Evolutionary conservation across 2,888 invertebrate genomes (phyloP), one percentile per base, ranked within the genome.

Genomic region (Scaeva pyrastri): DNA sequence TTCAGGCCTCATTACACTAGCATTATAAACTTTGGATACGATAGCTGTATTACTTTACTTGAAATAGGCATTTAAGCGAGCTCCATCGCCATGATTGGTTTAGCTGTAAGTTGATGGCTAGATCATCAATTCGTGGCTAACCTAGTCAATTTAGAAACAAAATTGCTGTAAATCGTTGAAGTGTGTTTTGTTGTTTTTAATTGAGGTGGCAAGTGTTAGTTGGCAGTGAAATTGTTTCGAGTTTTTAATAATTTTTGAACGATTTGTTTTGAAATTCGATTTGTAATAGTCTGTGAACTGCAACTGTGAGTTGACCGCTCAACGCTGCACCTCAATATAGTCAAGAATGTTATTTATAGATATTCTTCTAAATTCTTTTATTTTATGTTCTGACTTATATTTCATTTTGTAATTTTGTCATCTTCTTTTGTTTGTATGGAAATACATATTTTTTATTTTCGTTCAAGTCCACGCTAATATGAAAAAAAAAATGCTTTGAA

Each of bases 31-130:
- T 52, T 58, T 68, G 45, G 23, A 26, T 26, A 62, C 36, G 58
- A 55, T 41, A 70, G 55, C 55, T 70, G 26, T 48, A 66, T 48
- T 48, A 1, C 66, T 52, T 48, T 48, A 1, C 66, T 52, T 78
- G 45, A 36, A 72, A 58, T 82, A 72, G 45, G 31, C 70, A 48
- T 45, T 52, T 41, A 14, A 68, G 39, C 31, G 45, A 50, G 5
- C 21, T 56, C 45, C 60, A 19, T 66, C 21, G 48, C 45, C 60
- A 19, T 66, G 39, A 52, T 60, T 52, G 36, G 50, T 14, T 68
- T 52, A 39, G 23, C 39, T 60, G 8, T 31, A 19, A 21, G 45
- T 14, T 48, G 48, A 48, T 66, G 23, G 62, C 66, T 48, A 19
- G n/a, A 66, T 31, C 14, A 41, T 26, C 64, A 31, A 19, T 48